A percentile compares a stretch with the other conserved stretches of the same genome.
Conservation (phyloP, 2,888 invertebrate genomes). For the Seira ritae region DNA sequence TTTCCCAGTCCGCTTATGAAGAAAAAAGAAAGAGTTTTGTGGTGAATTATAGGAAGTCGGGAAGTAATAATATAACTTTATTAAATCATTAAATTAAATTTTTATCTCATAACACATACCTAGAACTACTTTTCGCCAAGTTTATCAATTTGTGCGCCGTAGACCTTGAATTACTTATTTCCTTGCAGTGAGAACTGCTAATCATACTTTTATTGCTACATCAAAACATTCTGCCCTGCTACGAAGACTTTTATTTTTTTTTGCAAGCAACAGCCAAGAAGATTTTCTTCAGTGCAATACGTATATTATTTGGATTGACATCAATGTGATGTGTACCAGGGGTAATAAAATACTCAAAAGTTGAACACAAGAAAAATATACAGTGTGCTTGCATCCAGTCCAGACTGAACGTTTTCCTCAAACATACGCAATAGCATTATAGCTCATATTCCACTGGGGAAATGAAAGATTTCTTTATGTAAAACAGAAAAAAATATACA, state of each 20-base stretch:
- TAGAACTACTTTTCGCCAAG: background rate
- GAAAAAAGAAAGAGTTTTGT: conserved; percentile 7
- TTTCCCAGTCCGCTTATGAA: conserved; percentile 63
- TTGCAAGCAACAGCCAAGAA: conserved; percentile 5
- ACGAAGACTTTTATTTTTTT: conserved; percentile 2
- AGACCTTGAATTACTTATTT: background rate
- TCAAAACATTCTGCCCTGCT: too few species aligned
- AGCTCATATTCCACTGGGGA: conserved; percentile 45
- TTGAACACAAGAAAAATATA: background rate
- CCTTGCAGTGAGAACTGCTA: background rate
- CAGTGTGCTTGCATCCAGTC: background rate
- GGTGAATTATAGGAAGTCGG: conserved; percentile 6
- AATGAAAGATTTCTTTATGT: conserved; percentile 56
- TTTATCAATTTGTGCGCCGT: background rate
- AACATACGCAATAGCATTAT: conserved; percentile 41
- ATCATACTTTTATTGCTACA: too few species aligned
- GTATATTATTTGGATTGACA: conserved; percentile 3
- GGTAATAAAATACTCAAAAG: conserved; percentile 1
- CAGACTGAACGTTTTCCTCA: background rate
- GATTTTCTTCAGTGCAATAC: background rate
- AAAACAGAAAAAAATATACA: background rate
- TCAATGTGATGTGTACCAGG: background rate
- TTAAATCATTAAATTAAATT: conserved; percentile 45
- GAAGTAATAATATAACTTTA: conserved; percentile 36
- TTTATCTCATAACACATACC: background rate